phyloP scores from a whole-genome alignment of 2,797 vertebrate genomes.

The Platalea minor region DNA sequence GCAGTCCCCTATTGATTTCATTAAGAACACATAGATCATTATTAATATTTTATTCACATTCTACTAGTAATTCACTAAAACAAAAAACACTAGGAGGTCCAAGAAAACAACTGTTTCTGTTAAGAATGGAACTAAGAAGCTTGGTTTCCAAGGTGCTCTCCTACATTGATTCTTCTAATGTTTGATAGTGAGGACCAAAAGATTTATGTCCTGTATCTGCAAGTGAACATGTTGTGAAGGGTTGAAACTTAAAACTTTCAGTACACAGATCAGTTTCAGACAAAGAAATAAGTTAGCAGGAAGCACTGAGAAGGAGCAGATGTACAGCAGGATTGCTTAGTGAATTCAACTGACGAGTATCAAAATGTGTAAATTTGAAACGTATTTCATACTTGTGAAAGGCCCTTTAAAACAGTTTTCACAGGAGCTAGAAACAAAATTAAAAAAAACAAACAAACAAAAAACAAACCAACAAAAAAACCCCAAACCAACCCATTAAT shows the following conservation, averaged over 20 bases:
- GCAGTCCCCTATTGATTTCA: not conserved
- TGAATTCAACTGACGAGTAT: not conserved
- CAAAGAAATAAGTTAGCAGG: not conserved
- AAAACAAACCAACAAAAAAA: no score
- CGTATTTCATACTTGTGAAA: not conserved
- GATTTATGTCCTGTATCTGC: not conserved
- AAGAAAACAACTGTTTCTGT: not conserved
- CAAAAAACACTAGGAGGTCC: not conserved
- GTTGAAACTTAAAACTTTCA: not conserved
- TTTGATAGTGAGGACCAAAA: not conserved
- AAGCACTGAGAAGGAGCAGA: not conserved
- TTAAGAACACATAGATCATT: not conserved
- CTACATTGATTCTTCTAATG: not conserved
- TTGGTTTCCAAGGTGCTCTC: not conserved
- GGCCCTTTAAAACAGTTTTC: not conserved
- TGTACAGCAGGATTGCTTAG: not conserved
- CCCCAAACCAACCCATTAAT: rapidly evolving
- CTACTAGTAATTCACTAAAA: not conserved
- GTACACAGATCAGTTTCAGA: not conserved
- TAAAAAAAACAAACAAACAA: no score
- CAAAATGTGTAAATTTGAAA: not conserved
- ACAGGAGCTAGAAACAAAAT: not conserved
- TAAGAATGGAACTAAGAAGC: not conserved
- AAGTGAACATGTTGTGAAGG: not conserved
- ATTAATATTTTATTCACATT: not conserved